Percentiles rank a stretch among this genome's conserved stretches.
phyloP scores from a whole-genome alignment of 2,797 vertebrate species.

The Lepus townsendii region DNA sequence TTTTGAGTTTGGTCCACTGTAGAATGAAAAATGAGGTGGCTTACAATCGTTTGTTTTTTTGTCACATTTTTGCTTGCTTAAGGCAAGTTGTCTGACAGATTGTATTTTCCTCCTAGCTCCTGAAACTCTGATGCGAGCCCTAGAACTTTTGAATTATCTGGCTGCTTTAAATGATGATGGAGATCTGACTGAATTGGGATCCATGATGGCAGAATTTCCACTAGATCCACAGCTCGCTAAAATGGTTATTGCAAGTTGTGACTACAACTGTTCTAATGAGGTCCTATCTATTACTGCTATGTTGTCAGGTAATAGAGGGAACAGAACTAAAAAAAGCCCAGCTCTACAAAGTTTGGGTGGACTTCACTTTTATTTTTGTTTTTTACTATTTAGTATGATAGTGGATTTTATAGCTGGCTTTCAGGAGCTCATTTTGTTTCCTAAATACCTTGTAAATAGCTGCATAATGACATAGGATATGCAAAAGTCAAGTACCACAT shows the following conservation, averaged over 20 bases:
- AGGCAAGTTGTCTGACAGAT: conserved; percentile 74
- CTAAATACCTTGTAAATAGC: conserved; percentile 74
- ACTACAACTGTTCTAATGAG: conserved; percentile 99
- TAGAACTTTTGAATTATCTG: conserved; percentile 98
- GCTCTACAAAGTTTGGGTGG: conserved; percentile 84
- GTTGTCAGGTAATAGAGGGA: conserved; percentile 99
- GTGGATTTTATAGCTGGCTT: conserved; percentile 71
- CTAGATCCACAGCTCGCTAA: conserved; percentile 99
- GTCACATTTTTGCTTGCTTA: conserved; percentile 76
- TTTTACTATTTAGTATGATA: conserved; percentile 69
- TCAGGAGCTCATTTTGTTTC: conserved; percentile 67
- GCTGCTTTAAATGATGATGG: conserved; percentile 99
- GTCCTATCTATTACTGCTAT: conserved; percentile 99
- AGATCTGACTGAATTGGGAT: conserved; percentile 98
- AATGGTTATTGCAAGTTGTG: conserved; percentile 99
- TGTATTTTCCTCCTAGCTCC: conserved; percentile 91
- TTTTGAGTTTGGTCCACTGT: conserved; percentile 86
- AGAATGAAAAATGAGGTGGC: conserved; percentile 87
- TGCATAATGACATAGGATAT: conserved; percentile 60
- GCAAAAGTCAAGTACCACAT: conserved; percentile 67
- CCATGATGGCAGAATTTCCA: conserved; percentile 99
- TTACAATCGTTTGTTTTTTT: conserved; percentile 62
- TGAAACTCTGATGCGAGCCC: conserved; percentile 98
- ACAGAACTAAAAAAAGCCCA: conserved; percentile 84
- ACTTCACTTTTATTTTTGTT: conserved; percentile 74